Base-by-base conservation (phyloP, 1,140 invertebrate species). In the Paraescarpia echinospica region DNA sequence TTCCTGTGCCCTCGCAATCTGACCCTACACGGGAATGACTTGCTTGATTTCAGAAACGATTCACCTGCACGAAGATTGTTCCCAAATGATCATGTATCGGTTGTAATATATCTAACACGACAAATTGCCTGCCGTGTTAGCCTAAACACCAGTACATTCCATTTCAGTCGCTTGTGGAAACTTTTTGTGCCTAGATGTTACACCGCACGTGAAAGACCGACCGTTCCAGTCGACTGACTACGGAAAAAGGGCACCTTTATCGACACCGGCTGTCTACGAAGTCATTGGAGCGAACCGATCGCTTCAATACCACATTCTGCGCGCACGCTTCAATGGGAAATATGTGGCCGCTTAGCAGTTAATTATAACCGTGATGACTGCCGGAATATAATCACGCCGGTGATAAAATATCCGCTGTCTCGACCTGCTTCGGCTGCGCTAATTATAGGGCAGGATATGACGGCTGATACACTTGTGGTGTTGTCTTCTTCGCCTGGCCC, bases 311-410 rank as follows among this genome's bases (percentile, higher is more conserved):
- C 59, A 77, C 59, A 77, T 77, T 77, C 59, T 77, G 59, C 14
- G 59, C 4, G 59, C 59, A 27, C 59, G 59, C 59, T 77, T 77
- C 59, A 77, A 77, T 77, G 59, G 59, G 59, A 77, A 77, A 77
- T 77, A 77, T 77, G 59, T 77, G 59, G 27, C 59, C 59, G 59
- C 59, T 77, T 77, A 77, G 59, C 59, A 77, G 59, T 77, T 77
- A 77, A 77, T 77, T 77, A 77, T 77, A 77, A 77, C 59, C 27
- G 59, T 77, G 59, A 77, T 77, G 59, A 77, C 59, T 77, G 59
- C 59, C 4, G 41, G 41, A 41, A 41, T 41, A 41, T 41, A 41
- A 41, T 41, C 41, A 41, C 41, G 59, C 59, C 59, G 18, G 59
- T 77, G 59, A 77, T 77, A 77, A 77, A 77, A 77, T 77, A 77